Percentiles rank a stretch among this genome's conserved stretches.
Evolutionary conservation across 2,113 vertebrate genomes (phyloP).

Genomic region (Ictalurus punctatus): DNA sequence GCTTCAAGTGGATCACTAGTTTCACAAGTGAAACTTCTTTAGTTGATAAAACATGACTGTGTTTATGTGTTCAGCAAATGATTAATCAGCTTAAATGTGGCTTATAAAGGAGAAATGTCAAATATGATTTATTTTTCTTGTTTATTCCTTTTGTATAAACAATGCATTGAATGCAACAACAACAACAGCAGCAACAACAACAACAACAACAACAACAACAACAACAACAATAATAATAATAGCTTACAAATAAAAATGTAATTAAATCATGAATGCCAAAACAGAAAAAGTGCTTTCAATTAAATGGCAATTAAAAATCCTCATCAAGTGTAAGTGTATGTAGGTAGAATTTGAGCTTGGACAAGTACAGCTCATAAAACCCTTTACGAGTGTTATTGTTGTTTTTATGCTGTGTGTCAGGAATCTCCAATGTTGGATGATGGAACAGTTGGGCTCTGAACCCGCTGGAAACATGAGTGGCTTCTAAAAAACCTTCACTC

Average conservation of each 20-base stretch:
- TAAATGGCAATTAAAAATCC: neutral
- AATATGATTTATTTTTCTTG: neutral
- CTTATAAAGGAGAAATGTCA: neutral
- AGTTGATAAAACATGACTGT: neutral
- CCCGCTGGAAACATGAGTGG: constrained; percentile 11
- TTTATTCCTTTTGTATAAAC: neutral
- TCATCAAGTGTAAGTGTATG: too few species aligned
- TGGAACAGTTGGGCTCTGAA: constrained; percentile 6
- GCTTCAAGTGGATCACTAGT: neutral
- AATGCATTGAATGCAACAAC: neutral
- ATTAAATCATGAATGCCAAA: neutral
- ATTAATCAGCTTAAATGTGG: neutral
- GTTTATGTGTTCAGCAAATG: neutral
- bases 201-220: neutral
- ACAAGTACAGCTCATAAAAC: neutral
- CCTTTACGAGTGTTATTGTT: constrained; percentile 6
- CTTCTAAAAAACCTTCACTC: constrained; percentile 2
- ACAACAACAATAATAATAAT: neutral
- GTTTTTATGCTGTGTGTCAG: constrained; percentile 6
- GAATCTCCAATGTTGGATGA: constrained; percentile 1
- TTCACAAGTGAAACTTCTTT: neutral
- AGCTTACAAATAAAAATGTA: neutral
- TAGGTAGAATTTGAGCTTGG: neutral
- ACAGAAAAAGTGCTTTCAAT: neutral
- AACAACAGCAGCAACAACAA: neutral